Base-by-base conservation (phyloP, 2,113 vertebrate genomes). In the Passerina amoena region DNA sequence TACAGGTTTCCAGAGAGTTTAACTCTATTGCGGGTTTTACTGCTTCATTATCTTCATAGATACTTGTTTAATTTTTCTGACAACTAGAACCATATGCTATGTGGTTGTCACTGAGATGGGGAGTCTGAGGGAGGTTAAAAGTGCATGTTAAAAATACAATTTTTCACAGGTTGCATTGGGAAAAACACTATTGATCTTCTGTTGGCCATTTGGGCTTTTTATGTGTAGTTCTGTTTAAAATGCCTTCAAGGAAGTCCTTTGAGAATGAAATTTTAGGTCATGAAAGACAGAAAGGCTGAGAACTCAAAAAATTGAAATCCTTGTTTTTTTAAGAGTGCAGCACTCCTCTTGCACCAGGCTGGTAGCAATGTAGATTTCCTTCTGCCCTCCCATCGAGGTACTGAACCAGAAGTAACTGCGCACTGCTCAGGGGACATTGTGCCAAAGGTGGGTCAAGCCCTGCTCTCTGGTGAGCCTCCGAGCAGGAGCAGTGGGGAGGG, bases 401-500 rank as follows among this genome's bases (percentile, higher is more conserved):
- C 37, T 30, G 81, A 82, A 59, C 61, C 42, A 54, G 66, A 61
- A 69, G 45, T 63, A 69, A 14, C 30, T 56, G 19, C 7, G 1
- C 9, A 2, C 11, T 47, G 27, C 45, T 65, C 17, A 12, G 59
- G 73, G 31, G 38, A 40, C 24, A 15, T 30, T 0, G 0, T 66
- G 28, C 51, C 24, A 66, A 2, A 8, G 16, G 23, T 45, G 37
- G 63, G 66, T 16, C 78, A 76, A 79, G 47, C 20, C 27, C 24
- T 72, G 38, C 80, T 6, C 35, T 75, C 44, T 0, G 19, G 20
- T 59, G 17, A 70, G 4, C 0, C 0, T 21, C 23, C 0, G 0
- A 65, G 54, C 53, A 69, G 77, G 57, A 45, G 19, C 30, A 45
- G 12, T 35, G 40, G 16, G 11, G 4, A 60, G n/a, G n/a, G 16